Evolutionary conservation across 1,140 invertebrate species (phyloP), one percentile per base, ranked within the genome.

Genomic region (Meloidogyne exigua): DNA sequence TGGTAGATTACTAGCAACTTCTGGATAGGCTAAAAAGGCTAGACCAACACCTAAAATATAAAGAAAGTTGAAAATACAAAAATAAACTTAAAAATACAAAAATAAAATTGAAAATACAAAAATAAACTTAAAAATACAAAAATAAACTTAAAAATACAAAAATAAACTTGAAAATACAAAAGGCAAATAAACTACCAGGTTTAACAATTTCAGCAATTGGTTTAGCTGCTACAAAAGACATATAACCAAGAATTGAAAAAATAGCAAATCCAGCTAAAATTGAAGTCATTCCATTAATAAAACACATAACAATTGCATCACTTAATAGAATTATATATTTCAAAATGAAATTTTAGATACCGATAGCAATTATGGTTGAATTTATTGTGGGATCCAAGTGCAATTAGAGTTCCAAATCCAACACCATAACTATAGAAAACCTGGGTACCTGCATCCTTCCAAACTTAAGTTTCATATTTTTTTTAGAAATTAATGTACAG

Each of bases 211-310:
- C 49, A 0, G 18, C n/a, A n/a, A 57, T 57, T 9, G 18, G 18
- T 57, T 57, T 57, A 9, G 18, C 49, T n/a, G 49, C n/a, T 11
- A 76, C 70, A 42, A 76, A 69, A 26, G 89, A 88, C 87, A 89
- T 89, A 81, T 89, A 88, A 0, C 93, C 92, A 23, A 95, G 88
- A 71, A 95, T 92, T 0, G 92, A 92, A 85, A 95, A 95, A 73
- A 94, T 93, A 7, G 93, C 94, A 72, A 93, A 91, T 28, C 93
- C 93, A 15, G 94, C 92, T 32, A 95, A 87, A 9, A 95, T 88
- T 81, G 93, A 94, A 0, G 93, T 95, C 32, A 88, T 80, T 11
- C 89, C 90, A 80, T 90, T 90, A 79, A 89, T 87, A 28, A 89
- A 80, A 64, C 88, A 88, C 77, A 90, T 88, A 63, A 89, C 88